Evolutionary conservation across 2,113 vertebrate genomes (phyloP), one percentile per base, ranked within the genome.

Genomic region (Callipepla californica): DNA sequence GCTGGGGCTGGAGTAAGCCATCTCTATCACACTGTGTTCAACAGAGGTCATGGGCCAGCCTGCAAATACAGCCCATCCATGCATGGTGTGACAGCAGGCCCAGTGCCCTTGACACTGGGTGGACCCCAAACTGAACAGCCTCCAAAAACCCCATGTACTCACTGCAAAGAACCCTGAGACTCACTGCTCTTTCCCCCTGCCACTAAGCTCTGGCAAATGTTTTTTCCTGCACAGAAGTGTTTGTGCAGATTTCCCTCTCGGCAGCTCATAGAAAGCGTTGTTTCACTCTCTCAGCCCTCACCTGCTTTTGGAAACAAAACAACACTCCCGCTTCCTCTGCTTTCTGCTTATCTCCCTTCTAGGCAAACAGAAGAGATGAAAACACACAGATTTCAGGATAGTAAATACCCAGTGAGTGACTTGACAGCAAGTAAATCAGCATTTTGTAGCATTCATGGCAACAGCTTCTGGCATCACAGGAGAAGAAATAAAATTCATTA

Each of bases 391-490:
- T 47, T 77, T 74, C 44, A 53, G 57, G 30, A 44, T 6, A 74
- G 78, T 59, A 89, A 90, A 88, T 20, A 84, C 65, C 26, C 42
- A 57, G 53, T 16, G 55, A 82, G 68, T 26, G 55, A 87, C 45
- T 70, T 58, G 59, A 88, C 72, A 90, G 75, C 53, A 74, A 93
- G 66, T 45, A 89, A 70, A 82, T 51, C 45, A 68, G 62, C 57
- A 48, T 44, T 67, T 79, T 25, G 42, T 23, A 77, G 73, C 55
- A 26, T 6, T 95, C 69, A 58, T 13, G 36, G 80, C 53, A 90
- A 89, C 76, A 83, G 81, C 69, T 87, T 94, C 28, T 84, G 87
- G 85, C 59, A 70, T 78, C 10, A 3, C 13, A n/a, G 76, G 23
- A 58, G 15, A 86, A 82, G 63, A 91, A 90, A 21, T 42, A 50